These are phyloP conservation scores for Trichomycterus rosablanca DNA, from an alignment of 2,113 vertebrate species.

Conservation along the genomic window DNA sequence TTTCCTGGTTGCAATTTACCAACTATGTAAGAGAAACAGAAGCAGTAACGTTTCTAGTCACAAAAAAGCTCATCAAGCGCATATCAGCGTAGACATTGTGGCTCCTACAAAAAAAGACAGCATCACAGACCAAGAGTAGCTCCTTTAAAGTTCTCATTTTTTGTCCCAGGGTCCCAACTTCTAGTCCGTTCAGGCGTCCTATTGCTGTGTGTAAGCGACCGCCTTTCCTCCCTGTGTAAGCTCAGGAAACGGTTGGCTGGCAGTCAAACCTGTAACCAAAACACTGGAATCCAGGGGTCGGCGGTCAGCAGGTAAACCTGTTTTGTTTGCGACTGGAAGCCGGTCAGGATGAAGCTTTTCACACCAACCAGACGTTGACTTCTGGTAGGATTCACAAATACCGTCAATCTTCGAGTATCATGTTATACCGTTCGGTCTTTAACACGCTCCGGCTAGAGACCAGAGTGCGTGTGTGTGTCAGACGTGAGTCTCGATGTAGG, in stretches of 20 bases:
- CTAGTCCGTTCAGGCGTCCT: not conserved
- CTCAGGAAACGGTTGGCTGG: slow-evolving; percentile 8
- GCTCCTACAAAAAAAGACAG: too few species aligned
- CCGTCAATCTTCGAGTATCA: too few species aligned
- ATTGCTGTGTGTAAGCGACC: slow-evolving; percentile 3
- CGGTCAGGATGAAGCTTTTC: not conserved
- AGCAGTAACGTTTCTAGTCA: too few species aligned
- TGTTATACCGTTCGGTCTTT: slow-evolving; percentile 6
- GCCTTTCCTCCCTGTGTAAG: too few species aligned
- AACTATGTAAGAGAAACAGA: too few species aligned
- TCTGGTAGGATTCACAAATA: not conserved
- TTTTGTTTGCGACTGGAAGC: not conserved
- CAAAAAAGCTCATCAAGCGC: too few species aligned
- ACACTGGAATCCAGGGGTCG: slow-evolving; percentile 14
- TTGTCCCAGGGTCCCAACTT: not conserved
- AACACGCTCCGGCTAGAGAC: slow-evolving; percentile 5
- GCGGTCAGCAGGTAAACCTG: not conserved
- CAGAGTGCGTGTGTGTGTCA: slow-evolving; percentile 56
- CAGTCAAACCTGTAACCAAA: slow-evolving; percentile 23
- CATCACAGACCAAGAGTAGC: too few species aligned
- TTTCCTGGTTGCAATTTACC: too few species aligned
- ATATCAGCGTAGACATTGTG: too few species aligned
- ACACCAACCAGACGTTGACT: not conserved
- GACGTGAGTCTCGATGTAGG: slow-evolving; percentile 96
- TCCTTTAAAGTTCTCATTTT: not conserved